Percentiles rank a stretch among this genome's conserved stretches.
Evolutionary conservation across 2,888 invertebrate genomes (phyloP).

Genomic region (Hermaeophaga mercurialis): DNA sequence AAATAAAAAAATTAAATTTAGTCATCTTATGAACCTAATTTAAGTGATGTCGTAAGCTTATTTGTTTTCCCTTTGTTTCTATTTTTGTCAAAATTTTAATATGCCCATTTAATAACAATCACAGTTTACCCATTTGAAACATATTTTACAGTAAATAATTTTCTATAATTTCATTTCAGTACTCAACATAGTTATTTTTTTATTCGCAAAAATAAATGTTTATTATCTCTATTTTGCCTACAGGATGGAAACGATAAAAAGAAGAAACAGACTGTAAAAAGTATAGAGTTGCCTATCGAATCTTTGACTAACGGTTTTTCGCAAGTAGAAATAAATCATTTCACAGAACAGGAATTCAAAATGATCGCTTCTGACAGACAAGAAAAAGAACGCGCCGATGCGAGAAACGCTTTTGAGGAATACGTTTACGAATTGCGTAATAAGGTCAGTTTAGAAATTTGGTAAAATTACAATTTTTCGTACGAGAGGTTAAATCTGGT

Average conservation of each 20-base stretch:
- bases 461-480: not conserved
- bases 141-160: no score
- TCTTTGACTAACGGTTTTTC: slow-evolving; percentile 74
- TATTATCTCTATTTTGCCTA: slow-evolving; percentile 13
- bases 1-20: no score
- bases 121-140: no score
- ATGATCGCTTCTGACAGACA: slow-evolving; percentile 76
- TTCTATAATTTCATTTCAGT: no score
- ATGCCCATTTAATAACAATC: no score
- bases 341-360: slow-evolving; percentile 69
- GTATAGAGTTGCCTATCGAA: slow-evolving; percentile 84
- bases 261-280: slow-evolving; percentile 80
- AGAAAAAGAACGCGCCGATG: slow-evolving; percentile 94
- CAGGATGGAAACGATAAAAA: slow-evolving; percentile 68
- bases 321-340: slow-evolving; percentile 72
- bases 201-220: not conserved
- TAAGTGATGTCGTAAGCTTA: no score
- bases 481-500: not conserved
- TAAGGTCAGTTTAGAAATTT: slow-evolving; percentile 56
- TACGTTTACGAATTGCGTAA: slow-evolving; percentile 96
- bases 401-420: slow-evolving; percentile 96
- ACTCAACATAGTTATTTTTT: no score
- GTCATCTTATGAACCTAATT: no score
- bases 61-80: no score
- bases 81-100: no score